Percentiles rank a stretch among this genome's conserved stretches.
Conservation (phyloP, 2,113 vertebrate genomes). For the Pangasianodon hypophthalmus region DNA sequence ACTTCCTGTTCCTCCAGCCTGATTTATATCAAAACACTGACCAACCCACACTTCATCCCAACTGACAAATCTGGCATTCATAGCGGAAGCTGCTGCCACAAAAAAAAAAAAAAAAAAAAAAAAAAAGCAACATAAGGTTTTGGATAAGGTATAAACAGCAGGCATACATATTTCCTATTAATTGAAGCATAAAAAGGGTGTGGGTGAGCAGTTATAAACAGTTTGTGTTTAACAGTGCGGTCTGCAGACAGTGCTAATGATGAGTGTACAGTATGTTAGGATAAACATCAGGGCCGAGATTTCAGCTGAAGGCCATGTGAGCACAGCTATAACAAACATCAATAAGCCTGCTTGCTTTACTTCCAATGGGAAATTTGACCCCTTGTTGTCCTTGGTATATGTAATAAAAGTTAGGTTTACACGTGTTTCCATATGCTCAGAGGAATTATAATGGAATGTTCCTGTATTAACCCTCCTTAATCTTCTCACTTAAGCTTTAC, state of each 20-base stretch:
- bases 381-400: neutral
- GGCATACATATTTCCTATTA: conserved; percentile 24
- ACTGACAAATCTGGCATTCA: conserved; percentile 52
- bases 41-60: conserved; percentile 50
- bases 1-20: conserved; percentile 43
- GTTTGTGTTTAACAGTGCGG: conserved; percentile 14
- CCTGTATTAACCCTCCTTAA: neutral
- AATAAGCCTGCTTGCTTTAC: conserved; percentile 30
- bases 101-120: conserved; percentile 32
- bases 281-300: conserved; percentile 32
- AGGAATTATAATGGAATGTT: conserved; percentile 15
- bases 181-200: conserved; percentile 44
- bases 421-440: conserved; percentile 6
- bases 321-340: neutral
- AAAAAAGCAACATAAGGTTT: conserved; percentile 45
- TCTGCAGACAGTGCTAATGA: conserved; percentile 28
- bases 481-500: neutral
- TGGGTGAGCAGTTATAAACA: conserved; percentile 46
- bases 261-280: conserved; percentile 17
- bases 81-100: conserved; percentile 29
- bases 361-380: conserved; percentile 10
- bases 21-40: conserved; percentile 53
- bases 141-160: conserved; percentile 38
- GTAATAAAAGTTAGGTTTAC: conserved; percentile 33
- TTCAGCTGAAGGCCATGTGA: conserved; percentile 13